phyloP scores from a whole-genome alignment of 2,888 invertebrate species.

The Limnephilus auricula region DNA sequence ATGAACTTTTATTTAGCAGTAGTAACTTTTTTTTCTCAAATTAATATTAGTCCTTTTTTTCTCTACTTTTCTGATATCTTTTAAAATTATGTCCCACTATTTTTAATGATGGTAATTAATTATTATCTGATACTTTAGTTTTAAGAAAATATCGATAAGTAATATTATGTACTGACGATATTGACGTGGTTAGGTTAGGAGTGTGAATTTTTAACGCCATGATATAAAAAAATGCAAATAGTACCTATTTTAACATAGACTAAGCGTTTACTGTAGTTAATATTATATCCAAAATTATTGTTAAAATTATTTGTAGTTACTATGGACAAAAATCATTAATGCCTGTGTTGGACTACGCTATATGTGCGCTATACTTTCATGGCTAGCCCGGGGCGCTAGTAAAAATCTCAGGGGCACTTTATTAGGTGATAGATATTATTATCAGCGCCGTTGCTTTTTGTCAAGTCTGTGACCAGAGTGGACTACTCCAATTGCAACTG shows the following conservation, averaged over 20 bases:
- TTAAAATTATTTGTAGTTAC: background rate
- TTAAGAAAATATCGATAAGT: background rate
- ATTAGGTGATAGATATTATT: too few relatives aligned
- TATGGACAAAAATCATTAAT: too few relatives aligned
- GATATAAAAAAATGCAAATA: background rate
- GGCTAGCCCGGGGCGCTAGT: too few relatives aligned
- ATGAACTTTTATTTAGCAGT: too few relatives aligned
- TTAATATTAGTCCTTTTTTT: background rate
- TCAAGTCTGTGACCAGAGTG: too few relatives aligned
- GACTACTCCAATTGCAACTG: too few relatives aligned
- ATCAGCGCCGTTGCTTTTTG: too few relatives aligned
- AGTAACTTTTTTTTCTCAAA: background rate
- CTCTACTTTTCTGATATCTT: background rate
- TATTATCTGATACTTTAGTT: background rate
- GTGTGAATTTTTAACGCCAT: background rate
- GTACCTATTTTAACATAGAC: background rate
- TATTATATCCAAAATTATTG: background rate
- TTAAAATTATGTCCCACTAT: background rate
- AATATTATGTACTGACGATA: background rate
- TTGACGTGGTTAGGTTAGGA: background rate
- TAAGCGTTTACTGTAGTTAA: background rate
- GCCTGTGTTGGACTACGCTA: too few relatives aligned
- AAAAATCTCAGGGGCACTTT: too few relatives aligned
- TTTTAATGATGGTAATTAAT: background rate
- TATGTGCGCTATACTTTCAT: too few relatives aligned